Evolutionary conservation across 2,888 invertebrate genomes (phyloP).

Genomic region (Pollenia labialis): DNA sequence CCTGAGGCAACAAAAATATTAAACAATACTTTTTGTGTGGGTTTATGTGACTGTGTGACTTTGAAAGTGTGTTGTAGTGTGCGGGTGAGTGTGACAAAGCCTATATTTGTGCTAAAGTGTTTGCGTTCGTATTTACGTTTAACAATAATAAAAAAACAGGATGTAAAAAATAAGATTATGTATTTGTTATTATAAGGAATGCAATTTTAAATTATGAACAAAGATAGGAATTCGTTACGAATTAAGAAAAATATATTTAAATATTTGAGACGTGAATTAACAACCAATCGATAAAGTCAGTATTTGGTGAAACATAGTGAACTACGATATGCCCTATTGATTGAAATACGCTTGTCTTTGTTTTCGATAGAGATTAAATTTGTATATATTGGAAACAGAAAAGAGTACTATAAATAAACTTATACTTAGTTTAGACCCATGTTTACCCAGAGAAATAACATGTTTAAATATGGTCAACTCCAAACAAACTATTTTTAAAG

Average conservation of each 20-base stretch:
- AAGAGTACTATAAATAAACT: no score
- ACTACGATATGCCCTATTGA: no score
- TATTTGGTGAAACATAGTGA: no score
- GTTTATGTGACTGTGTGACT: not conserved
- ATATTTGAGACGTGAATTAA: no score
- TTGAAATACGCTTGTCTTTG: no score
- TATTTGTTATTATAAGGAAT: conserved; percentile 29
- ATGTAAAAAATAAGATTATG: not conserved
- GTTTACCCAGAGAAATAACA: no score
- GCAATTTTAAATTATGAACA: conserved; percentile 44
- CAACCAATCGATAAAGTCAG: no score
- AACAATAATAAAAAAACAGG: conserved; percentile 11
- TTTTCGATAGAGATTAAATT: no score
- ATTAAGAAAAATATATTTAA: not conserved
- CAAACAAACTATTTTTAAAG: no score
- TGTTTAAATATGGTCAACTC: no score
- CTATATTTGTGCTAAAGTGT: not conserved
- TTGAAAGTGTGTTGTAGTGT: not conserved
- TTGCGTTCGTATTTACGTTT: not conserved
- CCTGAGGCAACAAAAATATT: conserved; percentile 65
- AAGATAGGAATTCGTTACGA: not conserved
- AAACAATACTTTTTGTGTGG: conserved; percentile 44
- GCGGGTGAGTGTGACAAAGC: not conserved
- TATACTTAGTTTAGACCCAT: no score
- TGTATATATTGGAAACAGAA: no score